Conservation (phyloP, 1,140 invertebrate genomes). For the Drosophila biarmipes region DNA sequence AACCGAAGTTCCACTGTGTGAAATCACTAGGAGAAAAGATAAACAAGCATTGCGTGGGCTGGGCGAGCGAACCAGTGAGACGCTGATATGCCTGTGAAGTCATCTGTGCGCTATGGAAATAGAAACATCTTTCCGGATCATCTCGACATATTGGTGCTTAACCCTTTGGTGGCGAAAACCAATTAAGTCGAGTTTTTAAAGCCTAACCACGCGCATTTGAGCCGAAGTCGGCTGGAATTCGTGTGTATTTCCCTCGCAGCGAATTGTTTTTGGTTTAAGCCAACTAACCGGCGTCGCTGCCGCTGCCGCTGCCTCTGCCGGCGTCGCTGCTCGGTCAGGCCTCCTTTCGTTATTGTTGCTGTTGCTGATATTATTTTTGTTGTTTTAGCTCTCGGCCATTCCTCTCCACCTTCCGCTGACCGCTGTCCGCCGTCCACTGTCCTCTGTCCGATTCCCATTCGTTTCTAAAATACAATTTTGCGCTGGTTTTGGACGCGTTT, state of each 20-base stretch:
- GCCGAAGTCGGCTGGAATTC: slow-evolving; percentile 22
- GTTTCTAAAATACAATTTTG: slow-evolving; percentile 62
- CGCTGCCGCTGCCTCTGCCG: slow-evolving; percentile 15
- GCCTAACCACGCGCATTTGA: slow-evolving; percentile 32
- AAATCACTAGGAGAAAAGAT: not conserved
- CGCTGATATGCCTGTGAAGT: slow-evolving; percentile 20
- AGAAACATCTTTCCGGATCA: slow-evolving; percentile 29
- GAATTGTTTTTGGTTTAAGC: slow-evolving; percentile 39
- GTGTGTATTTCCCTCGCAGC: slow-evolving; percentile 29
- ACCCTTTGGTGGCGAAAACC: slow-evolving; percentile 34
- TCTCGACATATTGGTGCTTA: slow-evolving; percentile 23
- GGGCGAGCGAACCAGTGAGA: slow-evolving; percentile 5
- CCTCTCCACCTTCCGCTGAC: slow-evolving; percentile 37
- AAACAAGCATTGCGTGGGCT: slow-evolving; percentile 16
- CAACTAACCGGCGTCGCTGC: slow-evolving; percentile 24
- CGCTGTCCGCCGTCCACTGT: slow-evolving; percentile 27
- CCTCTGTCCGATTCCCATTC: slow-evolving; percentile 45
- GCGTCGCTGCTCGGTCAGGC: slow-evolving; percentile 24
- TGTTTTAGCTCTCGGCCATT: slow-evolving; percentile 46
- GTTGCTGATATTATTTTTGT: slow-evolving; percentile 23
- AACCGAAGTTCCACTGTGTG: slow-evolving; percentile 4
- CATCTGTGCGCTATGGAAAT: slow-evolving; percentile 21
- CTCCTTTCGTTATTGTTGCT: slow-evolving; percentile 38
- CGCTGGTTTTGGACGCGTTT: slow-evolving; percentile 47
- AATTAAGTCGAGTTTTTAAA: slow-evolving; percentile 29